phyloP scores from a whole-genome alignment of 2,113 vertebrate species.

The Macquaria ambigua region DNA sequence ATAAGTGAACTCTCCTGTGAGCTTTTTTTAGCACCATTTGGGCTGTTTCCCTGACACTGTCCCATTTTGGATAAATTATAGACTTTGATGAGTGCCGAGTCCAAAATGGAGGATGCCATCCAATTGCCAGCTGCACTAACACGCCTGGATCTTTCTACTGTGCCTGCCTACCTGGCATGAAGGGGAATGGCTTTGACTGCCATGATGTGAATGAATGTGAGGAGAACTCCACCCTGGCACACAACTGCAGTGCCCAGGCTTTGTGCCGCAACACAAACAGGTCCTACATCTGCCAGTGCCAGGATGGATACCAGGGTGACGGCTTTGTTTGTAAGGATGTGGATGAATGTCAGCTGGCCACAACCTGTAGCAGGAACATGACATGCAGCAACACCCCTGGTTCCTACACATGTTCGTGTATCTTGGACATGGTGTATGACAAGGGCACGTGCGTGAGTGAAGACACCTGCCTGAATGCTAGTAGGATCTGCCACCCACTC shows the following conservation, averaged over 20 bases:
- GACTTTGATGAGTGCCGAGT: slow-evolving; percentile 90
- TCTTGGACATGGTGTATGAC: slow-evolving; percentile 67
- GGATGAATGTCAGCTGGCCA: slow-evolving; percentile 81
- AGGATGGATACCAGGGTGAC: slow-evolving; percentile 81
- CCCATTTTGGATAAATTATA: slow-evolving; percentile 90
- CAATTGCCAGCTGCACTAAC: slow-evolving; percentile 84
- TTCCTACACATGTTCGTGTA: slow-evolving; percentile 83
- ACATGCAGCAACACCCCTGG: slow-evolving; percentile 84
- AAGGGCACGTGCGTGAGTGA: slow-evolving; percentile 80
- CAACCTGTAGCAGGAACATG: slow-evolving; percentile 80
- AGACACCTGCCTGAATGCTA: slow-evolving; percentile 76
- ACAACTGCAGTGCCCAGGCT: slow-evolving; percentile 82
- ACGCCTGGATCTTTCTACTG: slow-evolving; percentile 82
- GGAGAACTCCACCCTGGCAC: slow-evolving; percentile 63
- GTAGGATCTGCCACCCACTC: slow-evolving; percentile 67
- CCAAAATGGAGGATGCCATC: slow-evolving; percentile 87
- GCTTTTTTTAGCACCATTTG: slow-evolving; percentile 68
- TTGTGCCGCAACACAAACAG: slow-evolving; percentile 82
- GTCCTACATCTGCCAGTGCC: slow-evolving; percentile 84
- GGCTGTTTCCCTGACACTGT: slow-evolving; percentile 85
- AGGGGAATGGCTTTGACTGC: slow-evolving; percentile 84
- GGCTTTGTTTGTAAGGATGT: slow-evolving; percentile 83
- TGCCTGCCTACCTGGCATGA: slow-evolving; percentile 81
- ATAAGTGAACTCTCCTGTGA: slow-evolving; percentile 60
- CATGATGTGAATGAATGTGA: slow-evolving; percentile 86